A percentile compares a stretch with the other conserved stretches of the same genome.
Evolutionary conservation across 2,888 invertebrate species (phyloP).

Genomic region (Rotaria magnacalcarata): DNA sequence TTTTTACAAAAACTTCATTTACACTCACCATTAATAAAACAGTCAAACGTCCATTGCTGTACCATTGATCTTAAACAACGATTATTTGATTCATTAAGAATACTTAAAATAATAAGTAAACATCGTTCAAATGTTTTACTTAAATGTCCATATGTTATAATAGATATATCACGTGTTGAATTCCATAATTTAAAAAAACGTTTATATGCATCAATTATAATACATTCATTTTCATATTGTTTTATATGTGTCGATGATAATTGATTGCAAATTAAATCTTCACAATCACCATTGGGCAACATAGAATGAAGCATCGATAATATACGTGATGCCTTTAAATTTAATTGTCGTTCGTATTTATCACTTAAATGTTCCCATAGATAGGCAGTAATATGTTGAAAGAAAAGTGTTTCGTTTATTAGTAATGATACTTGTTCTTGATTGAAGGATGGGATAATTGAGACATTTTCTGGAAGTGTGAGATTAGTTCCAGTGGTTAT

Average conservation of each 20-base stretch:
- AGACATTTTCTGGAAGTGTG: not conserved
- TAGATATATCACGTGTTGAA: slow-evolving; percentile 66
- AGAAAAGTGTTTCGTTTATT: not conserved
- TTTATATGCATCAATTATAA: slow-evolving; percentile 64
- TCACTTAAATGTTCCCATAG: slow-evolving; percentile 36
- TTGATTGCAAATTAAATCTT: slow-evolving; percentile 41
- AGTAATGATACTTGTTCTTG: slow-evolving; percentile 15
- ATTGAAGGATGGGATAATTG: slow-evolving; percentile 9
- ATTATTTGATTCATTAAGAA: slow-evolving; percentile 29
- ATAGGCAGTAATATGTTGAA: slow-evolving; percentile 25
- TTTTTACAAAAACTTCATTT: not conserved
- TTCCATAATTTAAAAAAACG: slow-evolving; percentile 72
- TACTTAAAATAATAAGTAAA: slow-evolving; percentile 37
- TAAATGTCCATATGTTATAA: slow-evolving; percentile 36
- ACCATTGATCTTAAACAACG: slow-evolving; percentile 31
- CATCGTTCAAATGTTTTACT: slow-evolving; percentile 44
- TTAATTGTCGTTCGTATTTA: slow-evolving; percentile 24
- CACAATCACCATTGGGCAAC: slow-evolving; percentile 42
- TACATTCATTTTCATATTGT: slow-evolving; percentile 18
- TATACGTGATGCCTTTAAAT: slow-evolving; percentile 37
- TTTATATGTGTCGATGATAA: slow-evolving; percentile 7
- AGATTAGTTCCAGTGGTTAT: slow-evolving; percentile 53
- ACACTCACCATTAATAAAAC: not conserved
- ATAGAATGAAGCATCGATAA: slow-evolving; percentile 42
- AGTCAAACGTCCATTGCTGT: slow-evolving; percentile 29